Percentiles rank a stretch among this genome's conserved stretches.
These are phyloP conservation scores for Amyelois transitella DNA, from an alignment of 1,140 invertebrate genomes.

Conservation along the genomic window DNA sequence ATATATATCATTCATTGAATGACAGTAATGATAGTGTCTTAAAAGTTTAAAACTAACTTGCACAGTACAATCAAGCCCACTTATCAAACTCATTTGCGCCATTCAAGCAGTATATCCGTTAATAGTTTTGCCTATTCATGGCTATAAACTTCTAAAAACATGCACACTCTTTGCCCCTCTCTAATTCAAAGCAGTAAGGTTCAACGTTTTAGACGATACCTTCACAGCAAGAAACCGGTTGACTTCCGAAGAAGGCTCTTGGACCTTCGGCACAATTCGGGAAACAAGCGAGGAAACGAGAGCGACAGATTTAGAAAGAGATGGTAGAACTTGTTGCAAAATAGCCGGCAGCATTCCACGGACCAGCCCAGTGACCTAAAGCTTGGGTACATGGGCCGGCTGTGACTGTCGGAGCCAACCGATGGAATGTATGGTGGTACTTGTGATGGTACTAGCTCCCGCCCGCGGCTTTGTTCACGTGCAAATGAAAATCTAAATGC, in stretches of 20 bases:
- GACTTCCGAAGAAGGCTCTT: slow-evolving; percentile 45
- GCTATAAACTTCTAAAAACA: neutral
- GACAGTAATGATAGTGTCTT: too few relatives aligned
- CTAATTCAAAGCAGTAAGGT: neutral
- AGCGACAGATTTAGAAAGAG: slow-evolving; percentile 29
- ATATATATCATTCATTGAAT: too few relatives aligned
- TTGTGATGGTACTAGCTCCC: neutral
- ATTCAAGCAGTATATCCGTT: neutral
- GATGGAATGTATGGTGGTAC: neutral
- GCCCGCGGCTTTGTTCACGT: too few relatives aligned
- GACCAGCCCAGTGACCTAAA: slow-evolving; percentile 64
- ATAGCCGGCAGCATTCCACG: slow-evolving; percentile 55
- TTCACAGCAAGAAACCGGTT: slow-evolving; percentile 37
- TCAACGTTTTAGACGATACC: neutral
- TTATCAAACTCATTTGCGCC: neutral
- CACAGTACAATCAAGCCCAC: too few relatives aligned
- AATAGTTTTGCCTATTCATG: neutral
- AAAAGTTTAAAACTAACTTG: too few relatives aligned
- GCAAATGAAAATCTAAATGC: too few relatives aligned
- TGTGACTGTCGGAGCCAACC: neutral
- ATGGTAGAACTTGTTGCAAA: slow-evolving; percentile 62
- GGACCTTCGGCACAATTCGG: slow-evolving; percentile 26
- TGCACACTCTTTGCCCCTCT: neutral
- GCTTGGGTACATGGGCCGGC: slow-evolving; percentile 16
- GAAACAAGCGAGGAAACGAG: slow-evolving; percentile 22